A percentile compares a stretch with the other conserved stretches of the same genome.
Conservation (phyloP, 2,888 invertebrate species). For the Pollenia amentaria region DNA sequence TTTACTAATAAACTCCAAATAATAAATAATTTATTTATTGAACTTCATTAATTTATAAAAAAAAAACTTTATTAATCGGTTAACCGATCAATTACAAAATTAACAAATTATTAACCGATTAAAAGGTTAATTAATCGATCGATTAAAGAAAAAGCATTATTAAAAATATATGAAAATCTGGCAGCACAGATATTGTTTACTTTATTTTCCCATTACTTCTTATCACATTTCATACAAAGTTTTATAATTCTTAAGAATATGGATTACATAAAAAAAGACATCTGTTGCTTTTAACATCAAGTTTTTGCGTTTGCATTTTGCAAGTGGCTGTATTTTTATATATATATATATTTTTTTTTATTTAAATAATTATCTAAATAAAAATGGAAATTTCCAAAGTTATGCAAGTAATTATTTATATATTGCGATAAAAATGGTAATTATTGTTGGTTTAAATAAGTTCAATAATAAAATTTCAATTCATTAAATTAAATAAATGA, state of each 20-base stretch:
- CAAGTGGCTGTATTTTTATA: constrained; percentile 2
- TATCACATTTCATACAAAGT: neutral
- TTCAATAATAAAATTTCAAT: constrained; percentile 4
- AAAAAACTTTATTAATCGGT: too few relatives aligned
- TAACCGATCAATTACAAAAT: too few relatives aligned
- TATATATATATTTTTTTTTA: too few relatives aligned
- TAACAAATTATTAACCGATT: too few relatives aligned
- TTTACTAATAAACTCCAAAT: too few relatives aligned
- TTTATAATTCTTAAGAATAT: constrained; percentile 14
- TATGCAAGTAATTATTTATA: constrained; percentile 20
- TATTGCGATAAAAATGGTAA: constrained; percentile 23
- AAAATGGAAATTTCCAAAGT: constrained; percentile 13
- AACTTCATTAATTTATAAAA: too few relatives aligned
- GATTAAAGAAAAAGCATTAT: too few relatives aligned
- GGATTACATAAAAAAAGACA: constrained; percentile 4
- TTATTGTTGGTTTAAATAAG: constrained; percentile 36
- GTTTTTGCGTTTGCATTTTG: constrained; percentile 25
- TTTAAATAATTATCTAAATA: constrained; percentile 11
- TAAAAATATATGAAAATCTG: neutral
- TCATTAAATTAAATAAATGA: neutral
- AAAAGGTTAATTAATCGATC: too few relatives aligned
- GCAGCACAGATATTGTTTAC: neutral
- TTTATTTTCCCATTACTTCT: neutral
- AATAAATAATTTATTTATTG: too few relatives aligned
- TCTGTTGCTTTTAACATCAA: constrained; percentile 21